Conservation (phyloP, 2,113 vertebrate species). For the Nothobranchius furzeri region DNA sequence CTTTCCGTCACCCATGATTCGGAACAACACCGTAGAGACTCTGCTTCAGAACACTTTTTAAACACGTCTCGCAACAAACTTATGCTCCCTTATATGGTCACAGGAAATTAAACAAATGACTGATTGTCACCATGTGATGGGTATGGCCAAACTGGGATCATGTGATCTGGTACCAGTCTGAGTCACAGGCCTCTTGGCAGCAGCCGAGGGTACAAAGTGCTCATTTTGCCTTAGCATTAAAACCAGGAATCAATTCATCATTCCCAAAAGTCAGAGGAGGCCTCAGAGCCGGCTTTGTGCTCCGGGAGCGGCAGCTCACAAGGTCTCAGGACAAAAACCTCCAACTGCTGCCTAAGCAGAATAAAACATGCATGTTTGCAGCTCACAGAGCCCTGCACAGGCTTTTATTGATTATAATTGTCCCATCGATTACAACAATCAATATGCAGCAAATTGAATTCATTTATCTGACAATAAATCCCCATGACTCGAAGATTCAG, state of each 20-base stretch:
- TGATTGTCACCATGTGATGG: slow-evolving; percentile 32
- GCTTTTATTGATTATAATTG: too few species aligned
- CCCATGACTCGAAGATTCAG: too few species aligned
- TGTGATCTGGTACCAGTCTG: slow-evolving; percentile 59
- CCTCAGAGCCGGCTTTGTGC: too few species aligned
- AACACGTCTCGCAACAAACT: background rate
- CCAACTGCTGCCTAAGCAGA: too few species aligned
- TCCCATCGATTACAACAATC: too few species aligned
- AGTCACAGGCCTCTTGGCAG: slow-evolving; percentile 55
- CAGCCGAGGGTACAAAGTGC: slow-evolving; percentile 44
- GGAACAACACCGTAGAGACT: background rate
- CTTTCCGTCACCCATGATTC: background rate
- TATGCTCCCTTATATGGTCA: background rate
- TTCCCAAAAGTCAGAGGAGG: slow-evolving; percentile 13
- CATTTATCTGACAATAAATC: too few species aligned
- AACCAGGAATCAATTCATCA: slow-evolving; percentile 38
- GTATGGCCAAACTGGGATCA: slow-evolving; percentile 32
- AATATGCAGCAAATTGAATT: too few species aligned
- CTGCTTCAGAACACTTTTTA: too few species aligned
- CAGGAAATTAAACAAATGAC: slow-evolving; percentile 16
- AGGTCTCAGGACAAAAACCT: too few species aligned
- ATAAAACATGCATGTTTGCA: too few species aligned
- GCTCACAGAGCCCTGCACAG: too few species aligned
- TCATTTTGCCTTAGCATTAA: slow-evolving; percentile 27
- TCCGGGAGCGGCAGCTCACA: too few species aligned